Percentiles rank a stretch among this genome's conserved stretches.
Conservation (phyloP, 2,113 vertebrate genomes). For the Puma concolor region DNA sequence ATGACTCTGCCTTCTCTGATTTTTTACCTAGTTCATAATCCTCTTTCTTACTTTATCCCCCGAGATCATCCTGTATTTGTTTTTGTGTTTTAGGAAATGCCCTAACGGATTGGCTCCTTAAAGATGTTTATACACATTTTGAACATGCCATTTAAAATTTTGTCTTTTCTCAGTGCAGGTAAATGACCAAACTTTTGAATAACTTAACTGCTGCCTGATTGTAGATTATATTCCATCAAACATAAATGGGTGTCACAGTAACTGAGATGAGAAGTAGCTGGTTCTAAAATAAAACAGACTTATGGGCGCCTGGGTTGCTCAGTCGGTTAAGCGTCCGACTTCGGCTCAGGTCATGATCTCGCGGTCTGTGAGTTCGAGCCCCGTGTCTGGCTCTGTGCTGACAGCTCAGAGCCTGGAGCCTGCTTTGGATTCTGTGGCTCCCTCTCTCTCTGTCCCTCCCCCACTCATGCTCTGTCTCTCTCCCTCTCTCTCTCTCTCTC, state of each 20-base stretch:
- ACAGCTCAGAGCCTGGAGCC: too few species aligned
- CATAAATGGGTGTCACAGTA: conserved; percentile 61
- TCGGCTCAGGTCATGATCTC: too few species aligned
- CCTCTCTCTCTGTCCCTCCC: too few species aligned
- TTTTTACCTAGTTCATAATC: conserved; percentile 19
- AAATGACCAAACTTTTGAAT: conserved; percentile 58
- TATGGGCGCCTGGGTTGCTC: too few species aligned
- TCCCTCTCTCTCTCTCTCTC: too few species aligned
- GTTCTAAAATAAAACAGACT: conserved; percentile 39
- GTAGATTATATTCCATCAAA: conserved; percentile 60
- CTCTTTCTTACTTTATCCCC: background rate
- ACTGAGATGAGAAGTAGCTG: conserved; percentile 57
- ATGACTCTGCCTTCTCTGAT: background rate
- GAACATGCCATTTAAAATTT: background rate
- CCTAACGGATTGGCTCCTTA: background rate
- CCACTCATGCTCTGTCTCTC: too few species aligned
- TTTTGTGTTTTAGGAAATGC: conserved; percentile 5
- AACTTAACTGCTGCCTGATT: conserved; percentile 53
- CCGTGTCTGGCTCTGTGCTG: too few species aligned
- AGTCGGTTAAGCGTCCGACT: too few species aligned
- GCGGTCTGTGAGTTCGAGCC: too few species aligned
- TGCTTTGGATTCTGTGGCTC: too few species aligned
- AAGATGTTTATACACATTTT: conserved; percentile 34
- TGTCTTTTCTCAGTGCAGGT: conserved; percentile 41
- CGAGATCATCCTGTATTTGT: background rate